Conservation (phyloP, 1,140 invertebrate genomes). For the Sinella curviseta region DNA sequence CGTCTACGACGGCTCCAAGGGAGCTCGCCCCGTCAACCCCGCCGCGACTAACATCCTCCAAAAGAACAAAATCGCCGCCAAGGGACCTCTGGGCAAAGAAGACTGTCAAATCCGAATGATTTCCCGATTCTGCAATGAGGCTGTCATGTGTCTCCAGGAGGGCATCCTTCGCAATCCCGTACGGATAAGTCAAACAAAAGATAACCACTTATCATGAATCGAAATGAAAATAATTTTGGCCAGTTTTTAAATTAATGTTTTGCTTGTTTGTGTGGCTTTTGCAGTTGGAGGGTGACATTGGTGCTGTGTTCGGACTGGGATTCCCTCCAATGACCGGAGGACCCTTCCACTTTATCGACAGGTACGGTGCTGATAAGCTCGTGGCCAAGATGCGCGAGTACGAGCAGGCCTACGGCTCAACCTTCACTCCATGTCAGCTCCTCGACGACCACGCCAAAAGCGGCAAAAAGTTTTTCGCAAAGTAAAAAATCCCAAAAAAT, state of each 20-base stretch:
- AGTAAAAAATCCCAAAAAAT: not conserved
- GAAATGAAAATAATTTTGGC: not conserved
- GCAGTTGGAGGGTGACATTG: conserved; percentile 94
- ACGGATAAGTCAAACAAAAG: conserved; percentile 54
- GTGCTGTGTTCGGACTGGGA: conserved; percentile 97
- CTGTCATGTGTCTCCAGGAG: conserved; percentile 92
- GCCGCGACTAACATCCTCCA: conserved; percentile 79
- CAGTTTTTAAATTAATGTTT: conserved; percentile 7
- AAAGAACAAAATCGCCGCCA: conserved; percentile 73
- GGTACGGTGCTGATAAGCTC: conserved; percentile 85
- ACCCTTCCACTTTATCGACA: conserved; percentile 96
- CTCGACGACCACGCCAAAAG: conserved; percentile 90
- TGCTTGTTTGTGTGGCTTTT: conserved; percentile 27
- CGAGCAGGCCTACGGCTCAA: conserved; percentile 75
- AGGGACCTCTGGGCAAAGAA: conserved; percentile 77
- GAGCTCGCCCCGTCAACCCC: conserved; percentile 73
- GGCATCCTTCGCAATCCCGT: conserved; percentile 89
- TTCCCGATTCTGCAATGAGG: conserved; percentile 95
- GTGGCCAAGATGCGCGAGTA: conserved; percentile 88
- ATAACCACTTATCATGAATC: not conserved
- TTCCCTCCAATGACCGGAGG: conserved; percentile 82
- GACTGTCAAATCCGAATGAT: conserved; percentile 90
- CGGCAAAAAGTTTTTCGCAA: conserved; percentile 79
- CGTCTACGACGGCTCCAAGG: conserved; percentile 80
- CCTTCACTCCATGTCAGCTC: conserved; percentile 89